Evolutionary conservation across 2,888 invertebrate species (phyloP).

Genomic region (Adelognathus sp.): DNA sequence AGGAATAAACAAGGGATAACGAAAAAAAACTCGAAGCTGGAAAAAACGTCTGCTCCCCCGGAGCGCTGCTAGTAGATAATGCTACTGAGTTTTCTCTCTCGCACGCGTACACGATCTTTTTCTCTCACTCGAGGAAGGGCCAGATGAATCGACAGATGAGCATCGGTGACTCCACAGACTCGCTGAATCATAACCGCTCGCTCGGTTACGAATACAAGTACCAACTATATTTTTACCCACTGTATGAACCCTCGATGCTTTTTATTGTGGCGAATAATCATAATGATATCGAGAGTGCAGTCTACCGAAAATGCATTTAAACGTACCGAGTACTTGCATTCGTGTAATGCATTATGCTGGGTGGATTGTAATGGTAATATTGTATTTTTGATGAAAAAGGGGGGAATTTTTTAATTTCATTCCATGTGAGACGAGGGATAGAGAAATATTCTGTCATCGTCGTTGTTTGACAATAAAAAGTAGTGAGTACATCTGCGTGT

Average conservation of each 20-base stretch:
- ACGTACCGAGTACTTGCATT: not conserved
- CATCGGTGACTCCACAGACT: conserved; percentile 30
- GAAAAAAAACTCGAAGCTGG: not conserved
- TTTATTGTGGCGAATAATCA: conserved; percentile 5
- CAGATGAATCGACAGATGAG: conserved; percentile 44
- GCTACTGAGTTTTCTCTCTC: conserved; percentile 3
- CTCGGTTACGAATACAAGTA: not conserved
- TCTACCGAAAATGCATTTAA: conserved; percentile 49
- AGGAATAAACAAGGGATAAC: conserved; percentile 24
- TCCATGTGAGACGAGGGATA: too few species aligned
- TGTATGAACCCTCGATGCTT: not conserved
- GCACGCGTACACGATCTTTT: too few species aligned
- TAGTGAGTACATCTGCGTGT: too few species aligned
- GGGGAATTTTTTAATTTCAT: too few species aligned
- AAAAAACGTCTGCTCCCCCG: conserved; percentile 40
- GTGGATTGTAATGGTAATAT: conserved; percentile 46
- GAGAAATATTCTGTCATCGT: too few species aligned
- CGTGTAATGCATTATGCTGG: conserved; percentile 26
- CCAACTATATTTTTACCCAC: not conserved
- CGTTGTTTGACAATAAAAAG: too few species aligned
- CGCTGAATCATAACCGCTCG: conserved; percentile 29
- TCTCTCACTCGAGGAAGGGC: conserved; percentile 43
- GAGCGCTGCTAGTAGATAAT: conserved; percentile 45
- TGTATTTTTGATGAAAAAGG: conserved; percentile 29
- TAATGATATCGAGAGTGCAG: conserved; percentile 38